Evolutionary conservation across 2,888 invertebrate species (phyloP).

Genomic region (Ariolimax columbianus): DNA sequence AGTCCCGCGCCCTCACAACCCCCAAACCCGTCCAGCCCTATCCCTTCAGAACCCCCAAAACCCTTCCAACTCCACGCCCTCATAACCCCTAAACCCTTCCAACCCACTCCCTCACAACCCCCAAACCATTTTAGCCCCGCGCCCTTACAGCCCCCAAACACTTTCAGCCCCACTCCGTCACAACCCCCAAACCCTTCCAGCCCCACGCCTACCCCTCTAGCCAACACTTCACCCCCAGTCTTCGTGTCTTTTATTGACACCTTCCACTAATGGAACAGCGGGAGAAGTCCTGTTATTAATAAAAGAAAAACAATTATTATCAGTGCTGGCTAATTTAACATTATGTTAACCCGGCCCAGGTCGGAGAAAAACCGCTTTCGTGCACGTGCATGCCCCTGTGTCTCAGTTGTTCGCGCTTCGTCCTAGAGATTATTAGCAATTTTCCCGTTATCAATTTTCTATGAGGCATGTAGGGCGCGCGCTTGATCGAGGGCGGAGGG

Average conservation of each 20-base stretch:
- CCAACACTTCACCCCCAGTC: not conserved
- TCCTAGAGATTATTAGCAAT: conserved; percentile 32
- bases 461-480: conserved; percentile 25
- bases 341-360: conserved; percentile 10
- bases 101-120: too few relatives aligned
- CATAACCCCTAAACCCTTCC: too few relatives aligned
- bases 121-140: too few relatives aligned
- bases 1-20: too few relatives aligned
- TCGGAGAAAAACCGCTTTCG: not conserved
- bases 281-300: conserved; percentile 18
- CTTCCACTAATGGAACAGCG: conserved; percentile 35
- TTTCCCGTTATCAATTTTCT: conserved; percentile 43
- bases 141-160: too few relatives aligned
- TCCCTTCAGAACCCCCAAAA: too few relatives aligned
- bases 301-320: conserved; percentile 46
- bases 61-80: too few relatives aligned
- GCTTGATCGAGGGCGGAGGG: not conserved
- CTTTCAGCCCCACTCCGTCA: too few relatives aligned
- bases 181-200: not conserved
- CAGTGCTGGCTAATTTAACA: conserved; percentile 36
- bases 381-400: conserved; percentile 34
- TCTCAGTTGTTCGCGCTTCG: not conserved
- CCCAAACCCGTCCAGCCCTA: too few relatives aligned
- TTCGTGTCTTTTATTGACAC: conserved; percentile 24
- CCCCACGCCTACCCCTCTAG: not conserved